Conservation (phyloP, 2,888 invertebrate genomes). For the Xestia c-nigrum region DNA sequence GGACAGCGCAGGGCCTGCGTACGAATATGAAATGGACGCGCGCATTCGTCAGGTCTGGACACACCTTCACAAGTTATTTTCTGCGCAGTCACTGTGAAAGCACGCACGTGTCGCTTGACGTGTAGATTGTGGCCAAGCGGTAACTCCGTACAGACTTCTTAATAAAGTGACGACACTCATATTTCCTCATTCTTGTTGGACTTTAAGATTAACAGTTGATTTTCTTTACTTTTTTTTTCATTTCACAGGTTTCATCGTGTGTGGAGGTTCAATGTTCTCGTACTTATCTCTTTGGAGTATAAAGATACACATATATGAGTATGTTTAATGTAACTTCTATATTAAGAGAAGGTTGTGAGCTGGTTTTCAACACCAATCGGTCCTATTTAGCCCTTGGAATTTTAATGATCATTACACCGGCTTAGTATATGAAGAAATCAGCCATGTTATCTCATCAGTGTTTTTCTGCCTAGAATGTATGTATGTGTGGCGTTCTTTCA, state of each 20-base stretch:
- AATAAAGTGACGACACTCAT: background rate
- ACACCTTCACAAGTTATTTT: too few species aligned
- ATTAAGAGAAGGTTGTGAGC: background rate
- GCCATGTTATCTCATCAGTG: background rate
- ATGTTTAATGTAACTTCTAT: background rate
- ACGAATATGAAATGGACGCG: too few species aligned
- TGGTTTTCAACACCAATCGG: background rate
- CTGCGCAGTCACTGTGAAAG: background rate
- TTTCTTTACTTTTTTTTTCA: conserved; percentile 10
- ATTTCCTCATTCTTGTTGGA: conserved; percentile 12
- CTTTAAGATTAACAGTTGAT: conserved; percentile 9
- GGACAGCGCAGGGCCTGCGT: too few species aligned
- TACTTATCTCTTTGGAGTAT: background rate
- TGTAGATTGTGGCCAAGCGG: background rate
- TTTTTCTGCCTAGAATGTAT: background rate
- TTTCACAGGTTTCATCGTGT: background rate
- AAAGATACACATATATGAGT: background rate
- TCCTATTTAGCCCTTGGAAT: background rate
- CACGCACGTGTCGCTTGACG: background rate
- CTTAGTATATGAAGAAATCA: background rate
- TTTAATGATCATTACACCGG: background rate
- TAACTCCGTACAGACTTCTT: background rate
- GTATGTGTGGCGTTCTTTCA: background rate
- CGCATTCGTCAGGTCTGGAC: too few species aligned
- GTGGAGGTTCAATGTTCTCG: background rate